These are phyloP conservation scores for Calliopum simillimum DNA, from an alignment of 2,888 invertebrate species.

Conservation along the genomic window DNA sequence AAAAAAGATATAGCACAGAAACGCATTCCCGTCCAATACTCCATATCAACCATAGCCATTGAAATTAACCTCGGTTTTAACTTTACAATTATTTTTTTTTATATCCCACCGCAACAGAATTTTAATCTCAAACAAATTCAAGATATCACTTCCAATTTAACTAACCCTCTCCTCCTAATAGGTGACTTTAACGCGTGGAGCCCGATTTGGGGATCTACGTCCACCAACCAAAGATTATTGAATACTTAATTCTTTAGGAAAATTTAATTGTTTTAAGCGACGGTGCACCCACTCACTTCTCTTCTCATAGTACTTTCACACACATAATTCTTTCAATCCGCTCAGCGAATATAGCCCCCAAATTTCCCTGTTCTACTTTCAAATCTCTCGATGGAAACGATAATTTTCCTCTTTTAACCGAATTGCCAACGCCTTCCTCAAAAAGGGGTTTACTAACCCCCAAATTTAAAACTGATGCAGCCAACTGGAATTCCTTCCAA, in stretches of 20 bases:
- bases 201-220: constrained; percentile 19
- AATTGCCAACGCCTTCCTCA: neutral
- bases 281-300: constrained; percentile 28
- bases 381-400: constrained; percentile 28
- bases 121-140: too few species aligned
- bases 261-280: constrained; percentile 7
- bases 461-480: too few species aligned
- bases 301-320: constrained; percentile 35
- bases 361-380: constrained; percentile 19
- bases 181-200: constrained; percentile 27
- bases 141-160: too few species aligned
- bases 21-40: constrained; percentile 14
- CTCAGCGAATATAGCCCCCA: constrained; percentile 5
- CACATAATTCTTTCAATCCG: constrained; percentile 30
- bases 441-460: too few species aligned
- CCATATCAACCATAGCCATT: neutral
- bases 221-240: constrained; percentile 19
- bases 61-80: neutral
- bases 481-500: too few species aligned
- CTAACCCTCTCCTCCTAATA: too few species aligned
- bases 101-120: too few species aligned
- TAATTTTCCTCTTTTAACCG: constrained; percentile 22
- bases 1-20: constrained; percentile 28
- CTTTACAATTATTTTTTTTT: too few species aligned
- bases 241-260: neutral